phyloP scores from a whole-genome alignment of 1,140 invertebrate species.

The Sesamia nonagrioides region DNA sequence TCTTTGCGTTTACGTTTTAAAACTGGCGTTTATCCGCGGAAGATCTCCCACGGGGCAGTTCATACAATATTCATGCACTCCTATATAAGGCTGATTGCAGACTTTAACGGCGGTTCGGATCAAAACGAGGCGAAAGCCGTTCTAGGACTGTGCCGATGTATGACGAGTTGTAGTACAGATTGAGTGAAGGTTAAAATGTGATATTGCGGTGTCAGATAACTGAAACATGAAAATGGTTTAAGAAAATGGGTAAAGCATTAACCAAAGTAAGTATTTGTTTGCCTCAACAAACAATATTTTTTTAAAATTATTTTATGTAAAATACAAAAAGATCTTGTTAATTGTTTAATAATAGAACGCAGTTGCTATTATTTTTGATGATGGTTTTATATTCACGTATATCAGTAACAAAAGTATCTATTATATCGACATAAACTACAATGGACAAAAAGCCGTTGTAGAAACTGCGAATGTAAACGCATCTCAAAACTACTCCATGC shows the following conservation, averaged over 20 bases:
- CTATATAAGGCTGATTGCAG: slow-evolving; percentile 57
- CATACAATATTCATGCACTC: slow-evolving; percentile 68
- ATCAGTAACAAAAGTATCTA: no score
- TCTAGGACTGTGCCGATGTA: background rate
- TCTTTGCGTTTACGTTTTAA: slow-evolving; percentile 66
- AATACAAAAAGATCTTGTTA: no score
- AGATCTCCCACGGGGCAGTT: slow-evolving; percentile 62
- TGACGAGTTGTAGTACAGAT: slow-evolving; percentile 10
- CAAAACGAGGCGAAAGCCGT: slow-evolving; percentile 29
- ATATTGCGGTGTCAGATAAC: no score
- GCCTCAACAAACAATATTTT: no score
- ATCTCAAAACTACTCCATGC: slow-evolving; percentile 34
- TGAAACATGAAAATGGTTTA: no score
- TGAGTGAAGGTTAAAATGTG: background rate
- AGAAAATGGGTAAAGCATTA: no score
- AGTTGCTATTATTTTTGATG: no score
- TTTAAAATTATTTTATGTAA: no score
- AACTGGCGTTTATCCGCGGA: slow-evolving; percentile 64
- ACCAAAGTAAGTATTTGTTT: no score
- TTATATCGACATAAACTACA: no score
- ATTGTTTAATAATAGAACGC: no score
- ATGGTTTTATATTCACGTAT: no score
- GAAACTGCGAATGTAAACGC: background rate
- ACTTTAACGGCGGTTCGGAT: slow-evolving; percentile 40
- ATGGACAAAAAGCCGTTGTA: background rate